A percentile compares a stretch with the other conserved stretches of the same genome.
Evolutionary conservation across 2,113 vertebrate species (phyloP).

Genomic region (Noctilio leporinus): DNA sequence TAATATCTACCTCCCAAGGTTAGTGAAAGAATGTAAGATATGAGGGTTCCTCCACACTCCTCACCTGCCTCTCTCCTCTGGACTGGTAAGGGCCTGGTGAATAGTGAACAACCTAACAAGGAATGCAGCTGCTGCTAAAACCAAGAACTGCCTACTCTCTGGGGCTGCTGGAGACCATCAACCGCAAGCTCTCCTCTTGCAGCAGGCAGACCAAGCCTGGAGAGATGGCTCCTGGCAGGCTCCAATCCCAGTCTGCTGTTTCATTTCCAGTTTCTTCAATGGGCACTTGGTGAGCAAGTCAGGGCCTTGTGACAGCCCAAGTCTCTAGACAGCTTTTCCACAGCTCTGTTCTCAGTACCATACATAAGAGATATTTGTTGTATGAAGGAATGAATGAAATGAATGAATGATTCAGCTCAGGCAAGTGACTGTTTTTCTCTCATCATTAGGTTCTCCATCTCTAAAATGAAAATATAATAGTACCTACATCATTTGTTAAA

Average conservation of each 20-base stretch:
- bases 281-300: background rate
- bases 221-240: background rate
- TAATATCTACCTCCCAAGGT: background rate
- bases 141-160: background rate
- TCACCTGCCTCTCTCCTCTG: background rate
- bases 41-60: background rate
- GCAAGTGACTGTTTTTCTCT: background rate
- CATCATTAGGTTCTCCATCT: background rate
- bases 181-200: background rate
- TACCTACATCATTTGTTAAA: constrained; percentile 33
- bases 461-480: constrained; percentile 10
- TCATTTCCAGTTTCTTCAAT: background rate
- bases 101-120: background rate
- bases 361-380: background rate
- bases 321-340: background rate
- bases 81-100: background rate
- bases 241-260: background rate
- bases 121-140: background rate
- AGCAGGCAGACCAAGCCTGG: background rate
- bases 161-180: background rate
- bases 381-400: background rate
- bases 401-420: constrained; percentile 5
- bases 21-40: background rate
- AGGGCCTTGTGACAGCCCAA: background rate
- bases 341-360: background rate